Conservation (phyloP, 2,888 invertebrate genomes). For the Trachelus troglodyta region DNA sequence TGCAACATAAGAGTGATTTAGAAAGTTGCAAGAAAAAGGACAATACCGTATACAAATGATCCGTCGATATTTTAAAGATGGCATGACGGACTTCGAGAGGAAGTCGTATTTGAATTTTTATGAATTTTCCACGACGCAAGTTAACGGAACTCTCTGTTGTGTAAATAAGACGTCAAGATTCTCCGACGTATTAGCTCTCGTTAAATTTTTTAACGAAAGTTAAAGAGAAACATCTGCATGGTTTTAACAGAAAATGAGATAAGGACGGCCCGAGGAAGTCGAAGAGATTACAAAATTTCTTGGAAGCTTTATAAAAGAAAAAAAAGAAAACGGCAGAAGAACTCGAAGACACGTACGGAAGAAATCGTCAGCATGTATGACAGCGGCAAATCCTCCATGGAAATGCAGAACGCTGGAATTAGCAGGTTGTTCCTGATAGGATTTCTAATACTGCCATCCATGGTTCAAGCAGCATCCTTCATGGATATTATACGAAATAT, state of each 20-base stretch:
- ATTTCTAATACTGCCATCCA: constrained; percentile 23
- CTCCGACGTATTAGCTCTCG: neutral
- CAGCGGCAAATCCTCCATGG: neutral
- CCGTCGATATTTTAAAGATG: neutral
- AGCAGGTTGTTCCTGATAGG: constrained; percentile 18
- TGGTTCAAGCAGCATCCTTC: constrained; percentile 27
- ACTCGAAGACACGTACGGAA: neutral
- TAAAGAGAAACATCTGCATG: neutral
- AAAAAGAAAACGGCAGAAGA: neutral
- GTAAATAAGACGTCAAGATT: neutral
- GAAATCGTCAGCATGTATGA: neutral
- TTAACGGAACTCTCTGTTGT: neutral
- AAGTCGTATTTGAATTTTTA: neutral
- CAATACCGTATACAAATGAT: neutral
- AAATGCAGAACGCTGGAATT: neutral
- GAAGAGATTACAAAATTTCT: neutral
- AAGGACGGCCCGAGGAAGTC: neutral
- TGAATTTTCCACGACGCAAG: neutral
- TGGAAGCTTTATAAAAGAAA: neutral
- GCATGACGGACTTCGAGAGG: neutral
- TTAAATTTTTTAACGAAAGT: neutral
- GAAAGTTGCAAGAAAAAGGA: neutral
- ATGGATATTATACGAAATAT: constrained; percentile 37
- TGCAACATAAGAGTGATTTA: neutral
- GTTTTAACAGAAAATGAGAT: neutral